Evolutionary conservation across 64 coral and sea anemone species (phyloP).

Genomic region (Montipora foliosa): DNA sequence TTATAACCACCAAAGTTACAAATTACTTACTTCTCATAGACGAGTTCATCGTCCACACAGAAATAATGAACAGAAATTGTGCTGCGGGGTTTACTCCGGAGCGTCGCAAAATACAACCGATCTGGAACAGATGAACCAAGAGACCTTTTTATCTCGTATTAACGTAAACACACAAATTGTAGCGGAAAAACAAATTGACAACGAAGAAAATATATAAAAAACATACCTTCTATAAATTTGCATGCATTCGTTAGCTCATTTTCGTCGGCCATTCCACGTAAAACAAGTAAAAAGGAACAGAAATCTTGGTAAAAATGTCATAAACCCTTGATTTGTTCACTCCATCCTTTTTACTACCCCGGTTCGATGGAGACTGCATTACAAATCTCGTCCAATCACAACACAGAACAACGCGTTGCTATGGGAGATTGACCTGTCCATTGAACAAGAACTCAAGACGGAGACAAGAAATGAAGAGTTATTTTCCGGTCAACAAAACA

Average conservation of each 20-base stretch:
- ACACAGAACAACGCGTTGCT: constrained; percentile 23
- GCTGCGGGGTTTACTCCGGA: constrained; percentile 89
- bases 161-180: constrained; percentile 33
- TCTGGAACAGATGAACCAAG: constrained; percentile 34
- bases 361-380: constrained; percentile 24
- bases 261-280: constrained; percentile 85
- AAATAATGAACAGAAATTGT: constrained; percentile 87
- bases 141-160: not conserved
- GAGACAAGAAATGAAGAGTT: not conserved
- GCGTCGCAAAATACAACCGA: constrained; percentile 94
- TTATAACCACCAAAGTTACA: constrained; percentile 10
- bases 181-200: constrained; percentile 29
- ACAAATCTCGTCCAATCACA: constrained; percentile 31
- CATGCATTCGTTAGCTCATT: constrained; percentile 84
- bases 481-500: not conserved
- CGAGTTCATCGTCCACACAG: constrained; percentile 93
- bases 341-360: constrained; percentile 24
- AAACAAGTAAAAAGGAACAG: constrained; percentile 56
- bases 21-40: constrained; percentile 98
- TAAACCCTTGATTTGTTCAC: not conserved
- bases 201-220: constrained; percentile 14
- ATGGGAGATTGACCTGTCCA: constrained; percentile 42
- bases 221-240: constrained; percentile 94
- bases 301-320: constrained; percentile 31
- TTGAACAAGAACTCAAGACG: not conserved